Percentiles rank a stretch among this genome's conserved stretches.
phyloP scores from a whole-genome alignment of 2,113 vertebrate species.

The Urocitellus parryii region DNA sequence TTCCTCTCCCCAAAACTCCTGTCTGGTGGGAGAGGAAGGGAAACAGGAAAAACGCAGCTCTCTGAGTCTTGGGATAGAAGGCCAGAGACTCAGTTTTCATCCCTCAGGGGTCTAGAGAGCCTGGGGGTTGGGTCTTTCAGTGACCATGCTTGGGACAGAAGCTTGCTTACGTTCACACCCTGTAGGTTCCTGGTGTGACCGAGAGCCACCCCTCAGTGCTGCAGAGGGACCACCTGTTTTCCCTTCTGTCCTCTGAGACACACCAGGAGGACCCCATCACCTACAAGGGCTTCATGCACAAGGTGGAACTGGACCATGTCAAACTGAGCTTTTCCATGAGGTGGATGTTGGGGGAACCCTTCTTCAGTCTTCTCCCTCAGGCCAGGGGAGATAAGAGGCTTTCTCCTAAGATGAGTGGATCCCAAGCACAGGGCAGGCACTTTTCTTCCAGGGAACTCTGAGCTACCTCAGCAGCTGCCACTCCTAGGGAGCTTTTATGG shows the following conservation, averaged over 20 bases:
- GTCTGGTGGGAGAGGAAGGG: background rate
- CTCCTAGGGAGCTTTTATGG: background rate
- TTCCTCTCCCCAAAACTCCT: background rate
- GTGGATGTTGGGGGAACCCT: slow-evolving; percentile 78
- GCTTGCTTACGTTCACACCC: background rate
- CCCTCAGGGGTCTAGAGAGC: background rate
- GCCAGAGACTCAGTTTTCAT: too few relatives aligned
- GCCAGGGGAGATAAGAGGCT: background rate
- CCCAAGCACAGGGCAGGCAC: background rate
- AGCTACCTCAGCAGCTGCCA: too few relatives aligned
- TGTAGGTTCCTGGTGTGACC: slow-evolving; percentile 93
- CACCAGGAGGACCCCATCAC: slow-evolving; percentile 61
- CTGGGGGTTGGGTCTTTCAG: background rate
- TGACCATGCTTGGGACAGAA: background rate
- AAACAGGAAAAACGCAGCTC: background rate
- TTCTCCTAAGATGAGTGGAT: background rate
- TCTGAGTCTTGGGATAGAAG: background rate
- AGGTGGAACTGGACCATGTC: slow-evolving; percentile 90
- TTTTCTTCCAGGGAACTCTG: background rate
- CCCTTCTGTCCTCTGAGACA: slow-evolving; percentile 84
- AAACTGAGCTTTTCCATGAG: slow-evolving; percentile 91
- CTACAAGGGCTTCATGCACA: slow-evolving; percentile 94
- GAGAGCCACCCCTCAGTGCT: slow-evolving; percentile 96
- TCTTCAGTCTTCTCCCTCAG: background rate
- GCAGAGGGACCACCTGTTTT: slow-evolving; percentile 93